phyloP scores from a whole-genome alignment of 1,140 invertebrate species.

The Telenomus remus region DNA sequence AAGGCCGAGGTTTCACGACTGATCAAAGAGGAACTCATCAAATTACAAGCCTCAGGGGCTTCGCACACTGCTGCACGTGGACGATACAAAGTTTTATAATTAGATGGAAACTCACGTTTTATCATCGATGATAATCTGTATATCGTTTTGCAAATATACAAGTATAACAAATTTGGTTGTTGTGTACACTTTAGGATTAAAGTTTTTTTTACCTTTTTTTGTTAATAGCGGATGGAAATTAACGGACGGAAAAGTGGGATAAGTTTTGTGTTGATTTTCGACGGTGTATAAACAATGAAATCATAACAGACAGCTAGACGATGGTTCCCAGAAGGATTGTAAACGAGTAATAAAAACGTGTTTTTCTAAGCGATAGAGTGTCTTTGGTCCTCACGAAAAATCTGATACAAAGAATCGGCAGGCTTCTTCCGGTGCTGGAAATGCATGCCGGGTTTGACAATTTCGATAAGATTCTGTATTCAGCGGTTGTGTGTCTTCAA shows the following conservation, averaged over 20 bases:
- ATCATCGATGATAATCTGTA: slow-evolving; percentile 32
- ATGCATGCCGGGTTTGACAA: slow-evolving; percentile 18
- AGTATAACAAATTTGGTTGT: slow-evolving; percentile 1
- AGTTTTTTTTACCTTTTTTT: not conserved
- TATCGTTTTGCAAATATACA: slow-evolving; percentile 42
- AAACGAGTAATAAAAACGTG: slow-evolving; percentile 14
- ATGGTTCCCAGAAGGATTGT: no score
- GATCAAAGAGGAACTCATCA: slow-evolving; percentile 97
- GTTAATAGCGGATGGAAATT: not conserved
- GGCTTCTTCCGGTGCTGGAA: slow-evolving; percentile 12
- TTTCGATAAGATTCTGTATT: slow-evolving; percentile 36
- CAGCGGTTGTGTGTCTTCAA: slow-evolving; percentile 36
- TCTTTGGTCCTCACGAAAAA: slow-evolving; percentile 6
- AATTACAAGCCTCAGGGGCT: slow-evolving; percentile 90
- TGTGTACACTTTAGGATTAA: not conserved
- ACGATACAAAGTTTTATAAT: slow-evolving; percentile 95
- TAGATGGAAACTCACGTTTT: slow-evolving; percentile 27
- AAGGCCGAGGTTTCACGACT: slow-evolving; percentile 98
- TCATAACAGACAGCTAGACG: slow-evolving; percentile 40
- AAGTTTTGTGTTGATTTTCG: not conserved
- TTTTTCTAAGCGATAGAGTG: not conserved
- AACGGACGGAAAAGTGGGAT: not conserved
- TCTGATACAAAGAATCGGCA: slow-evolving; percentile 18
- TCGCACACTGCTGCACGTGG: slow-evolving; percentile 90
- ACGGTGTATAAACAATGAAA: slow-evolving; percentile 16